Evolutionary conservation across 2,888 invertebrate species (phyloP).

Genomic region (Sphecodes monilicornis): DNA sequence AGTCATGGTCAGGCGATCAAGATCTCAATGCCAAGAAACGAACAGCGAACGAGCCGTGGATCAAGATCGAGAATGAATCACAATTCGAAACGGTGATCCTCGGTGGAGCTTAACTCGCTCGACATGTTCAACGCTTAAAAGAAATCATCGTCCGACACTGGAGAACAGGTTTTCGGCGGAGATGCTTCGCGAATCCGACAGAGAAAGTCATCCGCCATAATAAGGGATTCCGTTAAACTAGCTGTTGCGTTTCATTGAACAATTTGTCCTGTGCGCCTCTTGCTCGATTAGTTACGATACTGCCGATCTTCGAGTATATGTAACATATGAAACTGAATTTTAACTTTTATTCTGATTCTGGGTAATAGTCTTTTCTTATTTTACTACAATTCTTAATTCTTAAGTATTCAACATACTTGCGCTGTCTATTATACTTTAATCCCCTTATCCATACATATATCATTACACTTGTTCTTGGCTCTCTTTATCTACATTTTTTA

Average conservation of each 20-base stretch:
- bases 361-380: too few species aligned
- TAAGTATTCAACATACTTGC: neutral
- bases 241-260: neutral
- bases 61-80: slow-evolving; percentile 49
- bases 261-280: neutral
- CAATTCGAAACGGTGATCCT: neutral
- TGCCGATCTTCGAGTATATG: neutral
- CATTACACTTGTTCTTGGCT: neutral
- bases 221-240: slow-evolving; percentile 15
- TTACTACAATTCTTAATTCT: too few species aligned
- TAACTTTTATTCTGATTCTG: neutral
- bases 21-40: slow-evolving; percentile 46
- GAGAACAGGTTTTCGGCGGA: slow-evolving; percentile 1
- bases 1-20: slow-evolving; percentile 43
- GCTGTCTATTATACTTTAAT: neutral
- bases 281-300: neutral
- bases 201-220: slow-evolving; percentile 47
- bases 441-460: neutral
- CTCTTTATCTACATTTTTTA: neutral
- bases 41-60: slow-evolving; percentile 17
- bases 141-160: slow-evolving; percentile 2
- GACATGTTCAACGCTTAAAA: slow-evolving; percentile 9
- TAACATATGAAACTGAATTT: neutral
- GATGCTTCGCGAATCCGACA: slow-evolving; percentile 33
- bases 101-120: slow-evolving; percentile 7